Percentiles rank a stretch among this genome's conserved stretches.
phyloP scores from a whole-genome alignment of 92 coral and sea anemone species.

The Galaxea fascicularis region DNA sequence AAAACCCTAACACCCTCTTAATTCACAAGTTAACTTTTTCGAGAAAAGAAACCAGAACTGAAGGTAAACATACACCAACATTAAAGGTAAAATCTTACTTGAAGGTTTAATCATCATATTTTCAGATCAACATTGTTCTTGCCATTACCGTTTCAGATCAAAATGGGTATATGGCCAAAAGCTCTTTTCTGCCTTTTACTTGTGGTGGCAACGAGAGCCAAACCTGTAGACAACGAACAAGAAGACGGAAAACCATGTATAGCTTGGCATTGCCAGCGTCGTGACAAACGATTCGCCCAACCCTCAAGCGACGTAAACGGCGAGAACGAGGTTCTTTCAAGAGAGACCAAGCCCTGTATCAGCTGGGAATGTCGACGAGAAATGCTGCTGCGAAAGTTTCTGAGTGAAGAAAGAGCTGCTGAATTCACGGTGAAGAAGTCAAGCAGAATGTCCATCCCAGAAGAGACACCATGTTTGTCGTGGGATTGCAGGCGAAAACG shows the following conservation, averaged over 20 bases:
- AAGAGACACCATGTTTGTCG: not conserved
- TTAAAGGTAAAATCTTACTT: no score
- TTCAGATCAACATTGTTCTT: not conserved
- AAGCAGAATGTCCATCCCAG: not conserved
- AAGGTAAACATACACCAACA: no score
- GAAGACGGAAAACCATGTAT: not conserved
- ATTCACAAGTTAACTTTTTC: no score
- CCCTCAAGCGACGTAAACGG: not conserved
- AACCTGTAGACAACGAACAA: not conserved
- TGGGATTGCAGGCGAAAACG: constrained; percentile 25
- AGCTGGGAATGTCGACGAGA: constrained; percentile 19
- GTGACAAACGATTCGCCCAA: constrained; percentile 4
- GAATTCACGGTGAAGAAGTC: not conserved
- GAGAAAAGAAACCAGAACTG: no score
- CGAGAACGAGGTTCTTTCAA: not conserved
- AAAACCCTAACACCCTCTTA: no score
- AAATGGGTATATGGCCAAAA: constrained; percentile 7
- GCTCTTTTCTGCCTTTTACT: not conserved
- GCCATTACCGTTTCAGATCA: not conserved
- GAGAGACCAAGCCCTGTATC: not conserved
- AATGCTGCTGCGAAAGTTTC: not conserved
- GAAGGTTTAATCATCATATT: no score
- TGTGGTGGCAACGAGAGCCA: not conserved
- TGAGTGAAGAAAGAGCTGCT: not conserved
- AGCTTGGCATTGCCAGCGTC: not conserved